These are phyloP conservation scores for Mormyrus iriodes DNA, from an alignment of 2,113 vertebrate species.

Conservation along the genomic window DNA sequence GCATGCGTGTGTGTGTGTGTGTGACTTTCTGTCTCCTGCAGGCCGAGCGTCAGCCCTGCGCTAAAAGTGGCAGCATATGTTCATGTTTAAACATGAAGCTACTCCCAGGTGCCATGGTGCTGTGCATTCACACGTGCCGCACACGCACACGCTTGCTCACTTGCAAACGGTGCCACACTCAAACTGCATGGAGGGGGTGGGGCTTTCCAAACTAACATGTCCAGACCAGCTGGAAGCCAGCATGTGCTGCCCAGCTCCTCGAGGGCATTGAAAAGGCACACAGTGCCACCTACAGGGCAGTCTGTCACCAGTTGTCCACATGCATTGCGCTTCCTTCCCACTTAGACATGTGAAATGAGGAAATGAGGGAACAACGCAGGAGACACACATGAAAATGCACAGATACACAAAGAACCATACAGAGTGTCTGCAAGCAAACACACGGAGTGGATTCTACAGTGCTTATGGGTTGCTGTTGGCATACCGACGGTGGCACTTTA, in stretches of 20 bases:
- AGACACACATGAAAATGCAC: not conserved
- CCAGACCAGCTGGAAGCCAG: not conserved
- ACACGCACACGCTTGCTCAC: not conserved
- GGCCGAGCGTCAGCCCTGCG: not conserved
- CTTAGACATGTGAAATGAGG: not conserved
- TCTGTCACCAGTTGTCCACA: not conserved
- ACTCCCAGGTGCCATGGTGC: not conserved
- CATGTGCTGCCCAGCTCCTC: not conserved
- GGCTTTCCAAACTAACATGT: not conserved
- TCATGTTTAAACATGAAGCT: conserved; percentile 25
- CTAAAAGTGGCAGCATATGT: conserved; percentile 19
- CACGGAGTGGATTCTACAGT: not conserved
- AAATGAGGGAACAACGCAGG: not conserved
- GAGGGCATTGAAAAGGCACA: not conserved
- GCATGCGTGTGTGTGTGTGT: not conserved
- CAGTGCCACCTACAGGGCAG: conserved; percentile 20
- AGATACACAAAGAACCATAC: not conserved
- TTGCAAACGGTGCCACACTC: conserved; percentile 3
- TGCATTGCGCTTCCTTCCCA: not conserved
- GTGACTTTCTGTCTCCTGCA: not conserved
- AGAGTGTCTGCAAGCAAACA: not conserved
- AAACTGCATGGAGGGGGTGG: not conserved
- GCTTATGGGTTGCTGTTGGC: not conserved
- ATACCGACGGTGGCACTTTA: not conserved
- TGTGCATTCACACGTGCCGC: conserved; percentile 15